These are phyloP conservation scores for Leistus spinibarbis DNA, from an alignment of 2,888 invertebrate genomes.

Conservation along the genomic window DNA sequence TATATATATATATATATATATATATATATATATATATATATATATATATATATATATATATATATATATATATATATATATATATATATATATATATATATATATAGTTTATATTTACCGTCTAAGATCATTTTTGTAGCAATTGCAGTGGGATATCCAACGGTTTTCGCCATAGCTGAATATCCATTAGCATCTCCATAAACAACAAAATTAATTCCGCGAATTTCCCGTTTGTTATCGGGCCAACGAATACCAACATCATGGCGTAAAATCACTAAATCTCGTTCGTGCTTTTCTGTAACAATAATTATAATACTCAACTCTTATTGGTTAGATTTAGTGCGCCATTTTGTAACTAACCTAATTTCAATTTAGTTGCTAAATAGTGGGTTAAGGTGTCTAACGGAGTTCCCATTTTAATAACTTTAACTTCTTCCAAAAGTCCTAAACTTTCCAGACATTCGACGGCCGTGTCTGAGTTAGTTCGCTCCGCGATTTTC, in stretches of 20 bases:
- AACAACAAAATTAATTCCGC: slow-evolving; percentile 85
- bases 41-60: background rate
- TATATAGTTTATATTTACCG: slow-evolving; percentile 63
- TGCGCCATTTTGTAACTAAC: slow-evolving; percentile 56
- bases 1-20: background rate
- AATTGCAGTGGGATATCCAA: slow-evolving; percentile 93
- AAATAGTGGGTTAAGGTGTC: slow-evolving; percentile 93
- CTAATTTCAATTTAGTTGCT: slow-evolving; percentile 77
- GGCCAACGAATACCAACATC: slow-evolving; percentile 93
- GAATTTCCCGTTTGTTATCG: slow-evolving; percentile 79
- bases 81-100: background rate
- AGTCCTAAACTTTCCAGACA: slow-evolving; percentile 86
- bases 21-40: background rate
- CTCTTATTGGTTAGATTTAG: background rate
- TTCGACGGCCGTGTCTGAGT: slow-evolving; percentile 70
- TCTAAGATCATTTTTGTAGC: slow-evolving; percentile 97
- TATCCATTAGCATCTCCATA: slow-evolving; percentile 83
- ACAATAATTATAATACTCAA: slow-evolving; percentile 48
- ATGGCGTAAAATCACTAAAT: slow-evolving; percentile 92
- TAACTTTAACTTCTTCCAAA: slow-evolving; percentile 79
- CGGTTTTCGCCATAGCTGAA: slow-evolving; percentile 96
- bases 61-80: background rate
- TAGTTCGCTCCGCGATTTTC: slow-evolving; percentile 81
- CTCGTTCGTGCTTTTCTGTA: slow-evolving; percentile 78
- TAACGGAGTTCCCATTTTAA: slow-evolving; percentile 84